Conservation (phyloP, 2,888 invertebrate species). For the Zaprionus obscuricornis region DNA sequence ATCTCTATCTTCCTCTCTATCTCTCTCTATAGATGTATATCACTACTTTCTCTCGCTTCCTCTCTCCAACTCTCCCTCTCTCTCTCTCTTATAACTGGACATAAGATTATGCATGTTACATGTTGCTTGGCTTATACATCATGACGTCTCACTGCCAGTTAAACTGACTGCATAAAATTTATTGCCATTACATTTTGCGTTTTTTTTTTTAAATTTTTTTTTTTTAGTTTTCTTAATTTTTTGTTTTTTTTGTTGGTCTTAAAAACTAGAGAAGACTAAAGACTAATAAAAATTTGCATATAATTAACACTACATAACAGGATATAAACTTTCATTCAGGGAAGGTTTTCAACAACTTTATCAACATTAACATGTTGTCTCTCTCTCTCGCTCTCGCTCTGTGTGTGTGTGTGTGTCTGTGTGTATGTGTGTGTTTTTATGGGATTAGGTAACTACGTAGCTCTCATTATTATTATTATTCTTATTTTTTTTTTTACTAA, state of each 20-base stretch:
- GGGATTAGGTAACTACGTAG: slow-evolving; percentile 83
- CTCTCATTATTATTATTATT: slow-evolving; percentile 61
- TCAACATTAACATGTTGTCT: slow-evolving; percentile 3
- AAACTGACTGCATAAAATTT: slow-evolving; percentile 64
- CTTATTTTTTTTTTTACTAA: slow-evolving; percentile 34
- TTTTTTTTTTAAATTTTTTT: slow-evolving; percentile 10
- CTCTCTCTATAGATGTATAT: too few species aligned
- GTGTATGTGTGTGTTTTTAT: slow-evolving; percentile 59
- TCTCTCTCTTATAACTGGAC: slow-evolving; percentile 19
- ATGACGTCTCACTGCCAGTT: slow-evolving; percentile 53
- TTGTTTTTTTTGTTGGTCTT: slow-evolving; percentile 20
- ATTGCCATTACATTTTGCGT: slow-evolving; percentile 47
- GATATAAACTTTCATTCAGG: slow-evolving; percentile 41
- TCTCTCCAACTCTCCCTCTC: too few species aligned
- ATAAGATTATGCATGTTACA: slow-evolving; percentile 24
- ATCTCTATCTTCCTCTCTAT: too few species aligned
- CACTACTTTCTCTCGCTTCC: too few species aligned
- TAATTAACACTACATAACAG: slow-evolving; percentile 75
- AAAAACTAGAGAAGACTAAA: slow-evolving; percentile 35
- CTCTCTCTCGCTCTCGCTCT: slow-evolving; percentile 8
- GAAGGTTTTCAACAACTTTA: slow-evolving; percentile 14
- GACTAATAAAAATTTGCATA: slow-evolving; percentile 66
- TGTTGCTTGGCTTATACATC: slow-evolving; percentile 1
- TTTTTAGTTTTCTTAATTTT: background rate
- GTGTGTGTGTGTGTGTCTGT: too few species aligned